Percentiles rank a stretch among this genome's conserved stretches.
Evolutionary conservation across 2,113 vertebrate genomes (phyloP).

Genomic region (Syrrhaptes paradoxus): DNA sequence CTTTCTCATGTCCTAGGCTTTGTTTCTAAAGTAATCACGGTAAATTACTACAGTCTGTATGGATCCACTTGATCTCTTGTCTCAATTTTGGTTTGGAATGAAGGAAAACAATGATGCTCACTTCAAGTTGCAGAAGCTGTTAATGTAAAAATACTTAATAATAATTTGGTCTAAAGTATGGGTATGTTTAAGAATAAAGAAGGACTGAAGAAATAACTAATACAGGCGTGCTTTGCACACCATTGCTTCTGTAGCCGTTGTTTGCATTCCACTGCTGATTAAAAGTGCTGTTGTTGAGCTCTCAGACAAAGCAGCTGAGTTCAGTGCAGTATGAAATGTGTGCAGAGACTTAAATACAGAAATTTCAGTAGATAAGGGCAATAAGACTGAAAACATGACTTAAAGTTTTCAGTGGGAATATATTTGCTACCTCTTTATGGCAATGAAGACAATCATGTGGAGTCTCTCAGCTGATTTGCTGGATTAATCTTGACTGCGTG

Average conservation of each 20-base stretch:
- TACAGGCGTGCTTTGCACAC: not conserved
- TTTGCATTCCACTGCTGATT: slow-evolving; percentile 51
- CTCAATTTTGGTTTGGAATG: not conserved
- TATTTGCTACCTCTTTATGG: not conserved
- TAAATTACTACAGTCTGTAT: not conserved
- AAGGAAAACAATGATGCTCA: not conserved
- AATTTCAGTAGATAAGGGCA: not conserved
- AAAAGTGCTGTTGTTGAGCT: not conserved
- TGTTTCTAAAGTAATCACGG: not conserved
- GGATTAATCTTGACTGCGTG: not conserved
- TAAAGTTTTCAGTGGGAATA: not conserved
- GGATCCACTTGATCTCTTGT: not conserved
- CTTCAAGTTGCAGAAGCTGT: not conserved
- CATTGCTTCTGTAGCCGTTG: not conserved
- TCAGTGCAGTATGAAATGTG: not conserved
- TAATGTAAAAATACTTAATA: not conserved
- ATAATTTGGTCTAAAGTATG: not conserved
- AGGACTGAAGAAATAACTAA: not conserved
- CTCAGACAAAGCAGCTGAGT: not conserved
- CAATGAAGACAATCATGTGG: not conserved
- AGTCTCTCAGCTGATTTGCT: not conserved
- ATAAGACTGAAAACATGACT: not conserved
- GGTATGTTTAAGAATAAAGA: not conserved
- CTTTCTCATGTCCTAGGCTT: not conserved
- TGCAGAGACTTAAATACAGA: not conserved